Conservation (phyloP, 1,140 invertebrate genomes). For the Phthorimaea operculella region DNA sequence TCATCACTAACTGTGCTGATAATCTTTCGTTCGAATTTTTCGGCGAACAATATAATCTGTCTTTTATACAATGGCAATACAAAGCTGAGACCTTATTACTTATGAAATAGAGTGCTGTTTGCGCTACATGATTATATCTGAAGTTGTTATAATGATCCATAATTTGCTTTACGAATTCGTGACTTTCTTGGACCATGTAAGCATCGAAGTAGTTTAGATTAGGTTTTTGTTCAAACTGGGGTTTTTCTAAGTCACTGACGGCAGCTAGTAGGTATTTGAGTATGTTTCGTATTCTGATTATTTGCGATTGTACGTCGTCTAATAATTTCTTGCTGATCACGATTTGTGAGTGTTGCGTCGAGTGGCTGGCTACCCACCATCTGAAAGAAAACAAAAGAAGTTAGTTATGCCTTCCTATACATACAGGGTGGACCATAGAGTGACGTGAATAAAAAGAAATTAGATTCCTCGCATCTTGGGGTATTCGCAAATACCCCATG, state of each 20-base stretch:
- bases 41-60: slow-evolving; percentile 85
- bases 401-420: too few species aligned
- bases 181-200: slow-evolving; percentile 79
- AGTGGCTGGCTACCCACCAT: slow-evolving; percentile 93
- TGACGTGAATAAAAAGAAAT: too few species aligned
- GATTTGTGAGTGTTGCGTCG: slow-evolving; percentile 79
- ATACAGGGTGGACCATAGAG: too few species aligned
- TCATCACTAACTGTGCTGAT: slow-evolving; percentile 75
- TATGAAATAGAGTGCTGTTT: slow-evolving; percentile 77
- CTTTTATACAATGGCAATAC: slow-evolving; percentile 87
- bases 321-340: slow-evolving; percentile 78
- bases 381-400: slow-evolving; percentile 49
- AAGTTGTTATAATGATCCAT: slow-evolving; percentile 74
- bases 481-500: too few species aligned
- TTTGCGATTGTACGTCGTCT: slow-evolving; percentile 74
- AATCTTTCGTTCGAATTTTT: slow-evolving; percentile 69
- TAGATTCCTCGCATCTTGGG: too few species aligned
- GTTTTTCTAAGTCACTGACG: slow-evolving; percentile 54
- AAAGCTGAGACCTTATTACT: slow-evolving; percentile 83
- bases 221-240: slow-evolving; percentile 36
- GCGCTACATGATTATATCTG: slow-evolving; percentile 80
- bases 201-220: slow-evolving; percentile 76
- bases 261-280: slow-evolving; percentile 83
- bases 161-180: slow-evolving; percentile 75
- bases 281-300: slow-evolving; percentile 82